phyloP scores from a whole-genome alignment of 2,797 vertebrate genomes.

The Lagodon rhomboides region DNA sequence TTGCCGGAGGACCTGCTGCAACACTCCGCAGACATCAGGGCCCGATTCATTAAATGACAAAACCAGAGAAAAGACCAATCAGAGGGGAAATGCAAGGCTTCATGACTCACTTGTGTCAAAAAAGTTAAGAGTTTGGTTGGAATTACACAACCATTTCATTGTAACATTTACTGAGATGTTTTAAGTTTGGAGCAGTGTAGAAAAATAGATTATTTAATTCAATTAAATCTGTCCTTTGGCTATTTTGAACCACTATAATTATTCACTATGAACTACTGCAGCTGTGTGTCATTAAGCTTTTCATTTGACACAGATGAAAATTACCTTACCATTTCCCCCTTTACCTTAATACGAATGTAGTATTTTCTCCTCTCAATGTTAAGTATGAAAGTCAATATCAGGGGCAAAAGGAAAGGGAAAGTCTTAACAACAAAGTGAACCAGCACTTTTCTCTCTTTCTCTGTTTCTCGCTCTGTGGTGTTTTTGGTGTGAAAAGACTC shows the following conservation, averaged over 20 bases:
- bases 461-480: constrained; percentile 61
- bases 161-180: not conserved
- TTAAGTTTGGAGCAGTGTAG: not conserved
- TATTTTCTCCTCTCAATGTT: not conserved
- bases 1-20: not conserved
- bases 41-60: constrained; percentile 12
- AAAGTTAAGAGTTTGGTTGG: constrained; percentile 1
- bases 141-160: constrained; percentile 1
- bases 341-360: not conserved
- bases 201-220: not conserved
- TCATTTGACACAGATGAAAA: constrained; percentile 28
- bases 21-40: not conserved
- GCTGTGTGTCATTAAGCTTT: constrained; percentile 17
- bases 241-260: constrained; percentile 9
- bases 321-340: constrained; percentile 28
- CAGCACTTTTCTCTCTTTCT: constrained; percentile 91
- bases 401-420: constrained; percentile 35
- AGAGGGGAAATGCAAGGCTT: not conserved
- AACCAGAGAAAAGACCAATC: constrained; percentile 6
- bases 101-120: not conserved
- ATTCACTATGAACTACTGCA: not conserved
- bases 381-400: constrained; percentile 43
- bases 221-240: constrained; percentile 21
- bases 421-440: constrained; percentile 91
- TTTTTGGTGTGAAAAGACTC: constrained; percentile 69